Evolutionary conservation across 2,888 invertebrate species (phyloP), one percentile per base, ranked within the genome.

Genomic region (Idaea aversata): DNA sequence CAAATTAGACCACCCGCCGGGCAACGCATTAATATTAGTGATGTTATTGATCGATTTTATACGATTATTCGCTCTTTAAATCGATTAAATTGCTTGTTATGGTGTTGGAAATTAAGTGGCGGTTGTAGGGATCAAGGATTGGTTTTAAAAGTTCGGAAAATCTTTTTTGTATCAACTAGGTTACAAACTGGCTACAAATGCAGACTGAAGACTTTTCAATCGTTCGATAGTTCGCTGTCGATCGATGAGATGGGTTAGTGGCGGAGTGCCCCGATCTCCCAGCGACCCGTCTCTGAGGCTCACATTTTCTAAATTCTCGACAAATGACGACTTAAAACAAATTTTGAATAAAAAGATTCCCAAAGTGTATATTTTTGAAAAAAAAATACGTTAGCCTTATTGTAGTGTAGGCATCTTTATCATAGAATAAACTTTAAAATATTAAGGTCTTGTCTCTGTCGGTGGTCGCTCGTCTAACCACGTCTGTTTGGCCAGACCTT

Each of bases 11-110:
- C 59, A 59, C 59, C 59, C 59, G 59, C 59, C 5, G 59, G 6
- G 59, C 47, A 47, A 47, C 47, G 47, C 47, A 47, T 47, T 47
- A 47, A 47, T 47, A 47, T 47, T 25, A 47, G 47, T 47, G 47
- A 47, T 47, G 47, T 65, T 15, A 35, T 61, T 64, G 61, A 61
- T 64, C 47, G 47, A 47, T 47, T 47, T 47, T 47, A 47, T 47
- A 47, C 47, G 74, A 70, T 70, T 77, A 76, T 76, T 78, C 78
- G 78, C 78, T 73, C 25, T 76, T 78, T 75, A 77, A 78, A 78
- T 77, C 78, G 77, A 78, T 74, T 65, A 69, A 64, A 77, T 78
- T 74, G 72, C 75, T 71, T 75, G 72, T 76, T 76, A 66, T 64
- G 67, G 61, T 59, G 15, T 16, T 61, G 61, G 68, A 60, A 63